phyloP scores from a whole-genome alignment of 2,113 vertebrate genomes.

The Alosa alosa region DNA sequence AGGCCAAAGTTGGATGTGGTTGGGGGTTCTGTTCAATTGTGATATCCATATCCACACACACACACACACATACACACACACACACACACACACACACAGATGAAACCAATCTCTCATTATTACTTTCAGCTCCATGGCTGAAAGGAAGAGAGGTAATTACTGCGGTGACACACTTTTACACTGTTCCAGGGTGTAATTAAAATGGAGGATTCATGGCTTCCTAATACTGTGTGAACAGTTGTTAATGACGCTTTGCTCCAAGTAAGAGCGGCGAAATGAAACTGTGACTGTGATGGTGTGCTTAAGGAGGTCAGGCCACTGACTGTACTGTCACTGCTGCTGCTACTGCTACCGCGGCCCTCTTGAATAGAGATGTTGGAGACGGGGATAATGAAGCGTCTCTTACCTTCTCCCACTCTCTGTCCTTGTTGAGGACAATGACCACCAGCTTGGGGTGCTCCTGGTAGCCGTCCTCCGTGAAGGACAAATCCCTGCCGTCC shows the following conservation, averaged over 20 bases:
- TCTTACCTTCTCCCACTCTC: conserved; percentile 97
- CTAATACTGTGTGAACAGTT: conserved; percentile 42
- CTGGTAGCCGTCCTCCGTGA: conserved; percentile 96
- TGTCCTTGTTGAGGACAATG: conserved; percentile 92
- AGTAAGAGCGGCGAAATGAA: conserved; percentile 32
- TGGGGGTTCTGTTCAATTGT: neutral
- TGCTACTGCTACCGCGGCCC: neutral
- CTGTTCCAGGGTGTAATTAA: conserved; percentile 40
- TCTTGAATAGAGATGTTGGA: neutral
- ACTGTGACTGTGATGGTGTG: conserved; percentile 15
- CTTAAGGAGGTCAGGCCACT: conserved; percentile 5
- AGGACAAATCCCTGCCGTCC: conserved; percentile 94
- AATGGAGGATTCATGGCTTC: conserved; percentile 35
- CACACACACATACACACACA: neutral
- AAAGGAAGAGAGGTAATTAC: conserved; percentile 33
- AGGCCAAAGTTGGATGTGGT: too few species aligned
- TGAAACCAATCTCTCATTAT: conserved; percentile 15
- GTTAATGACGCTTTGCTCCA: conserved; percentile 38
- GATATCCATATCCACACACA: neutral
- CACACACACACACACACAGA: conserved; percentile 6
- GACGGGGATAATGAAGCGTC: neutral
- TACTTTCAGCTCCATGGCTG: neutral
- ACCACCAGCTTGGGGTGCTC: conserved; percentile 92
- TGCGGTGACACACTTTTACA: conserved; percentile 42
- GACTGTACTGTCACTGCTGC: neutral